Evolutionary conservation across 2,113 vertebrate genomes (phyloP), one percentile per base, ranked within the genome.

Genomic region (Cisticola juncidis): DNA sequence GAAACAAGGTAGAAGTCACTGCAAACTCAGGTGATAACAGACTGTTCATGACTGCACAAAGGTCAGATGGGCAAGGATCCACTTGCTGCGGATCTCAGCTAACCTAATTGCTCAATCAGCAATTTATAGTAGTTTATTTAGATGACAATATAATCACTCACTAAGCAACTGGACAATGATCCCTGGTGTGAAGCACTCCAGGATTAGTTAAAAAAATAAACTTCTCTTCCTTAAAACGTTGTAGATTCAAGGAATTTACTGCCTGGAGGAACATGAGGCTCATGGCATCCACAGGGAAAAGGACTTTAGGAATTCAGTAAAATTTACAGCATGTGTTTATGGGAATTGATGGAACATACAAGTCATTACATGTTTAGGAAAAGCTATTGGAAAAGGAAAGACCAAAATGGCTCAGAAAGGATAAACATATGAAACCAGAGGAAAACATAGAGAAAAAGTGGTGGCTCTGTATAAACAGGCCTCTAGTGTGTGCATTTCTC

Each of bases 301-400:
- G 9, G 18, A 58, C 2, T 7, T 44, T 3, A 6, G 36, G 24
- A 65, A 65, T 65, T 65, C n/a, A 24, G 38, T 53, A 78, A 78
- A 60, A 70, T 4, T 51, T 56, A 45, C 0, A 0, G 29, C 8
- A 28, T 2, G 0, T 44, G 65, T 91, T 64, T 36, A 58, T 29
- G 14, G 23, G 14, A 15, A 36, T 31, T 72, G 23, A 73, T 28
- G 28, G 40, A 62, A 64, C 13, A 38, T 11, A 4, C 13, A 29
- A 51, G 31, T 40, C 19, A 33, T 25, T 72, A 45, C 4, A 3
- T 24, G 50, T 61, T 58, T 45, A 28, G 7, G 5, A 50, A 64
- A 29, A n/a, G 11, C 38, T 38, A 38, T 38, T 38, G 9, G 4
- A n/a, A 65, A 81, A 81, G 40, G 10, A 60, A 50, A n/a, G 17